Conservation (phyloP, 2,888 invertebrate genomes). For the Platycheirus rosarum region DNA sequence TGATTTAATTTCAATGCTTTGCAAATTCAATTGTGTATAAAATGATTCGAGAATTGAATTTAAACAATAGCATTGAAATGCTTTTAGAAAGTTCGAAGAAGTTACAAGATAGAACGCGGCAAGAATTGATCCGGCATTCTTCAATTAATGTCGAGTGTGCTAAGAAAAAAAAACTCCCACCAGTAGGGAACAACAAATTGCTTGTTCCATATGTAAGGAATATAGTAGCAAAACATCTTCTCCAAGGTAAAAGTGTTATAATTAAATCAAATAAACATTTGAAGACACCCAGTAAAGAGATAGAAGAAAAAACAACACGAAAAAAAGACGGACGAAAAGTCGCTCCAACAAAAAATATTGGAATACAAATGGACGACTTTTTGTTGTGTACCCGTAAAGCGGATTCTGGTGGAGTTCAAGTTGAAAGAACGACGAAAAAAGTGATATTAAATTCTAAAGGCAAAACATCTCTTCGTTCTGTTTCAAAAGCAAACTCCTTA, state of each 20-base stretch:
- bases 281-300: neutral
- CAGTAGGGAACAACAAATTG: conserved; percentile 1
- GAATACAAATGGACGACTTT: neutral
- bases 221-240: conserved; percentile 2
- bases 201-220: neutral
- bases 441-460: neutral
- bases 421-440: neutral
- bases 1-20: too few relatives aligned
- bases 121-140: conserved; percentile 14
- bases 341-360: neutral
- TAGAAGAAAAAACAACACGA: neutral
- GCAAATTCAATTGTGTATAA: too few relatives aligned
- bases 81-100: conserved; percentile 48
- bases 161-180: neutral
- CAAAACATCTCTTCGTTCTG: neutral
- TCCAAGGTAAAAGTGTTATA: neutral
- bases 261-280: neutral
- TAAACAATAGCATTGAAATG: conserved; percentile 11
- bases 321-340: neutral
- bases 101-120: conserved; percentile 46
- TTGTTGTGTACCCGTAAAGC: neutral
- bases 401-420: neutral
- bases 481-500: neutral
- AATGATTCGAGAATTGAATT: conserved; percentile 5
- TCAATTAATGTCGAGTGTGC: neutral